Evolutionary conservation across 2,797 vertebrate species (phyloP), one percentile per base, ranked within the genome.

Genomic region (Tapera naevia): DNA sequence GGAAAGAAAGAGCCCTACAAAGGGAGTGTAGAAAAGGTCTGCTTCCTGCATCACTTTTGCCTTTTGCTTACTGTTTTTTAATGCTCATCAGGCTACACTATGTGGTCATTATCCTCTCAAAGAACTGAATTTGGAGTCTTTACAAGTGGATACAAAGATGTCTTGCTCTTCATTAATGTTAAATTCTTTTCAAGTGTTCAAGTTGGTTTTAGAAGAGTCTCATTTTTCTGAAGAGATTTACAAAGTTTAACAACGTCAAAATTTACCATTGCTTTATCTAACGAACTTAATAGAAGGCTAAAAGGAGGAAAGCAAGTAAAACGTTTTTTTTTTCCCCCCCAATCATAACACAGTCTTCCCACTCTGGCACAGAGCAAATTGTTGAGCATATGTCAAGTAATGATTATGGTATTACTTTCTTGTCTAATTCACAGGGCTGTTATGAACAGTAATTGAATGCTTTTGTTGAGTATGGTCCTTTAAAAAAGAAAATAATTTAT

Each of bases 301-400:
- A 45, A 71, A 75, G 62, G 12, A n/a, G 6, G 27, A 62, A 82
- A 80, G 8, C 7, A 64, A 5, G 12, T 2, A 73, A 70, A 7
- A 37, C 5, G 4, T 13, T 1, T 0, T 22, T 64, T 18, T 58
- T 33, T 22, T 5, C 4, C 2, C 18, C 5, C 11, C 11, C 7
- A 41, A 37, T 57, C 74, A 30, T n/a, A n/a, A 22, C 24, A 17
- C 13, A 61, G 11, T 46, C 18, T 37, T 88, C 4, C 9, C 12
- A 23, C 27, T 67, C 24, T 64, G n/a, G 8, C 22, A 84, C 10
- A 24, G 41, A 66, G 1, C 4, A 58, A 61, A 53, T 23, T 1
- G 54, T 84, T 69, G 39, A 73, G 22, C 23, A 58, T 1, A 1
- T 76, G 19, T 62, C 33, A 51, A 41, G 15, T 72, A 58, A 41